Base-by-base conservation (phyloP, 2,888 invertebrate genomes). In the Apodemia hepburni region DNA sequence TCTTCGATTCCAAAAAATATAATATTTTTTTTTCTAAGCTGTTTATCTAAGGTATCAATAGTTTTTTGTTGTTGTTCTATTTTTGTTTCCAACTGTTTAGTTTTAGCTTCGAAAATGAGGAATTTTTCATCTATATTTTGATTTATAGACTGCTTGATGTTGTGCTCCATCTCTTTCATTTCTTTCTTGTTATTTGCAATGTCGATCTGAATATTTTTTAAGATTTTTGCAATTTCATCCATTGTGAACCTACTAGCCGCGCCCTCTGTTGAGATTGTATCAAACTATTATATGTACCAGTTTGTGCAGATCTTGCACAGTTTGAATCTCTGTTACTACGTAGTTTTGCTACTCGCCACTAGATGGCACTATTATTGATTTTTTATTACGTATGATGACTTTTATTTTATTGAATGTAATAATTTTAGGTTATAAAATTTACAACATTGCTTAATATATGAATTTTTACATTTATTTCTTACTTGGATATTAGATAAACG, bases 31-130 rank as follows among this genome's bases (percentile, higher is more conserved):
- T 61, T 69, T 69, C 68, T 65, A 5, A 67, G 11, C 38, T 69
- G 64, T 49, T 64, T 71, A 3, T 72, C 70, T 58, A 72, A 42
- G 33, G 59, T 62, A 2, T 71, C 64, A 17, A 74, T 70, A 12
- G 64, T 67, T 67, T 66, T 70, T 65, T 70, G 68, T 65, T 74
- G 72, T 61, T 70, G 57, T 65, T 72, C 68, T 3, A 74, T 63
- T 70, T 71, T 70, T 22, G 42, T 49, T 64, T 70, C 69, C 4
- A 70, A 51, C 35, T 65, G 27, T 9, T 61, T 67, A n/a, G 67
- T 71, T 69, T 66, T 68, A 29, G 51, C 27, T 62, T 68, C 68
- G 6, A 71, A 63, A 1, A 27, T 47, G 3, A 61, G 49, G 27
- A 72, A 71, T 68, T 71, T 72, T 60, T 66, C 66, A 58, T 71